Evolutionary conservation across 1,140 invertebrate genomes (phyloP), one percentile per base, ranked within the genome.

Genomic region (Drosophila pandora): DNA sequence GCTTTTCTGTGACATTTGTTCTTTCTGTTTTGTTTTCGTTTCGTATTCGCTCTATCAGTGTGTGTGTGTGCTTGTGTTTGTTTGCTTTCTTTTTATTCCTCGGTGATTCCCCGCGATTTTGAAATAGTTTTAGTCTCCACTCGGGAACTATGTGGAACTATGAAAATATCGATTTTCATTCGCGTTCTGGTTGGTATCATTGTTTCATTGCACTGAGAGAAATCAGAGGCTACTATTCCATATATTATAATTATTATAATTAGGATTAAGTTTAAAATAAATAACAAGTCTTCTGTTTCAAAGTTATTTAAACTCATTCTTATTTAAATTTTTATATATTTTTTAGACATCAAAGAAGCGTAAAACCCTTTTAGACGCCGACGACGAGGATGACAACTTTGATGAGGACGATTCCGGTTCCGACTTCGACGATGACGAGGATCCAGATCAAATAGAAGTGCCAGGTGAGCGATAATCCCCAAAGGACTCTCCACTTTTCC

Each of bases 361-460:
- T 2, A 90, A 89, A 69, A 59, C 72, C 13, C 60, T 79, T 28
- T 76, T 91, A 21, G 83, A 90, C 52, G 71, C 68, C 47, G 77
- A 71, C n/a, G 89, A 90, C 23, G 74, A 89, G 13, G 73, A 83
- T 43, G 90, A 89, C 39, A 73, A 75, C 53, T 79, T 90, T 57
- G 94, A 94, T 89, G 95, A 95, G 62, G 94, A 95, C 62, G 94
- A 94, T 56, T 95, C 95, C 32, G 95, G 94, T 61, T 96, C 95
- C 67, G 96, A 97, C 90, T 96, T 96, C 91, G 96, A 96, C 88
- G 96, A 97, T 88, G 96, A 97, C 92, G 96, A 97, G 76, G 96
- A 97, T 94, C 96, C 96, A 60, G 96, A 97, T 91, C 96, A 96
- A 93, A 96, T 97, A 92, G 95, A 97, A 94, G 96, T 97, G 39